Evolutionary conservation across 2,797 vertebrate species (phyloP), one percentile per base, ranked within the genome.

Genomic region (Enteromius unitaeniatus): DNA sequence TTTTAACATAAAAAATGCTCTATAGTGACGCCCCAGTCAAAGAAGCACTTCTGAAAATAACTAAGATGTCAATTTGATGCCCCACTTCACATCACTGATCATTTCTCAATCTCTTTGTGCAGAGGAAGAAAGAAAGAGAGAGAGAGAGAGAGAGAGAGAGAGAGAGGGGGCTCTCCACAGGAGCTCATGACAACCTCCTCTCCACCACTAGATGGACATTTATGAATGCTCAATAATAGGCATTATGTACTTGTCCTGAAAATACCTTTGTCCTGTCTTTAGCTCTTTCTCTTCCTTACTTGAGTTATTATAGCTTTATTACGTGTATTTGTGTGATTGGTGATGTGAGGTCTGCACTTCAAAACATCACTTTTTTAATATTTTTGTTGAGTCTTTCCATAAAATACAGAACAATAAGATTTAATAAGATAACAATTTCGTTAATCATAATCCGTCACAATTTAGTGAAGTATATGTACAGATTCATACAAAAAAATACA

Each of bases 211-310:
- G 77, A 67, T 51, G 26, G 62, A 81, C 60, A 42, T 73, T 86
- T 69, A 87, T 87, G 86, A 83, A 90, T 85, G 90, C 89, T 86
- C 78, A 88, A 65, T 82, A 86, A 87, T 65, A 42, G 80, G 13
- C 13, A 78, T 73, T 73, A 74, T 87, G 67, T 85, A 47, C 51
- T 79, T 87, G 87, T 85, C 60, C 31, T 62, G 34, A 86, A 72
- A 62, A 89, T 78, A 62, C 86, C 83, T 77, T 69, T 86, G 83
- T 65, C 70, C 45, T 82, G 82, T 81, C 42, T 40, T 26, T 77
- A 76, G 58, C 72, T 58, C 45, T 26, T 17, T 68, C 34, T 74
- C 28, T 40, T 60, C 28, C 10, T 76, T 26, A 28, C 65, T 65
- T 53, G 34, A 23, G 13, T 55, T 72, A 45, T 47, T 45, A 67